Evolutionary conservation across 2,888 invertebrate genomes (phyloP).

Genomic region (Zootermopsis nevadensis): DNA sequence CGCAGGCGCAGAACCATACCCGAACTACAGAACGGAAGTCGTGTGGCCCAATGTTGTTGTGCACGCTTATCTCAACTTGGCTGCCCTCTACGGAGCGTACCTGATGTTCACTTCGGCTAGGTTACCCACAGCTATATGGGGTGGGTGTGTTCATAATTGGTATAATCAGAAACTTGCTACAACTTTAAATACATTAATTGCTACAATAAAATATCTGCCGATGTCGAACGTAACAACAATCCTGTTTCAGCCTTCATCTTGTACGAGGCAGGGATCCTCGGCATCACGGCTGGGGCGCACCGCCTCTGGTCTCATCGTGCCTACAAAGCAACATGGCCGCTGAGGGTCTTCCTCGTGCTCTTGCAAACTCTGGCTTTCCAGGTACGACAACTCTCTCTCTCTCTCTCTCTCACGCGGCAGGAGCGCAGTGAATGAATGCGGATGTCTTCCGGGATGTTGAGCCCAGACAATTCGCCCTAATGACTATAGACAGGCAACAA

Average conservation of each 20-base stretch:
- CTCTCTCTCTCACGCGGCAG: too few species aligned
- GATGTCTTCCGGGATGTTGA: too few species aligned
- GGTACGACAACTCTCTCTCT: too few species aligned
- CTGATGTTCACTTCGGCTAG: conserved; percentile 79
- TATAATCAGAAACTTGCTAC: too few species aligned
- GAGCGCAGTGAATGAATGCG: too few species aligned
- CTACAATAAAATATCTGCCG: too few species aligned
- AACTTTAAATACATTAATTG: too few species aligned
- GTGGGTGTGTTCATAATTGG: conserved; percentile 66
- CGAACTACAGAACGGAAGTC: conserved; percentile 59
- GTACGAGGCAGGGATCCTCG: background rate
- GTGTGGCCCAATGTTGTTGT: conserved; percentile 88
- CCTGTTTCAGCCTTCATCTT: background rate
- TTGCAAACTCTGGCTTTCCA: background rate
- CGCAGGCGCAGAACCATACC: background rate
- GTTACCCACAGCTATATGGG: conserved; percentile 75
- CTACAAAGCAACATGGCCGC: background rate
- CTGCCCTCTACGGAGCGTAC: conserved; percentile 81
- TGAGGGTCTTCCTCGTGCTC: background rate
- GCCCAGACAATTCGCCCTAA: too few species aligned
- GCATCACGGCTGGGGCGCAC: background rate
- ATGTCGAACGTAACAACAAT: too few species aligned
- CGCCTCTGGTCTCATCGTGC: conserved; percentile 4
- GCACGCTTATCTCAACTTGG: conserved; percentile 79
- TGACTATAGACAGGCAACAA: too few species aligned